Base-by-base conservation (phyloP, 2,797 vertebrate genomes). In the Sebastes miniatus region DNA sequence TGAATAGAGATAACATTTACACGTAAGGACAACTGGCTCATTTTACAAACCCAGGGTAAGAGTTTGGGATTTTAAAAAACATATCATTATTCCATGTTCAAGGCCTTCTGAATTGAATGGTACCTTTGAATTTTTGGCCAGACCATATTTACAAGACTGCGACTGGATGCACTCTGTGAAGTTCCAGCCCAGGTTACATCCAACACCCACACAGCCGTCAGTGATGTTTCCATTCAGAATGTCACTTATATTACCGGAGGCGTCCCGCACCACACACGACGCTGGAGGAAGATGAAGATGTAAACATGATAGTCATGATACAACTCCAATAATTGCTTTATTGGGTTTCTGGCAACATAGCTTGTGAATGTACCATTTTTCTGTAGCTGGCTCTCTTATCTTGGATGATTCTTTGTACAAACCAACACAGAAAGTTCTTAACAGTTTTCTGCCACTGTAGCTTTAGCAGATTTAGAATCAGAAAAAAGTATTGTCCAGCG, bases 101-200 rank as follows among this genome's bases (percentile, higher is more conserved):
- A 65, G 9, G 3, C 24, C 12, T 22, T 59, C 14, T 11, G 4
- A 50, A 34, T 14, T 31, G n/a, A 74, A 1, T 3, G 11, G 62
- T 81, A 96, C 95, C 93, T 96, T 89, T 12, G 71, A 81, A 63
- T 75, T 92, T 57, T 95, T 95, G 75, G 92, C 88, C n/a, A 96
- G 83, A 1, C 95, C 95, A 5, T 66, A 94, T 13, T 29, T 0
- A 39, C 96, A 97, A 14, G 89, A 69, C 9, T 85, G 63, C 2
- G 77, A 85, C 62, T 91, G 47, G n/a, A 47, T 27, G 66, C 94
- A 96, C 5, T 86, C 71, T 1, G 94, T 95, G 84, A 96, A 97
- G 89, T 96, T 95, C 95, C 95, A 96, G 78, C 95, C 95, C 5
- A 94, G 75, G 1, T 36, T n/a, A 65, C 95, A 96, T 9, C 75